phyloP scores from a whole-genome alignment of 2,888 invertebrate species.

The Perithous albicinctus region DNA sequence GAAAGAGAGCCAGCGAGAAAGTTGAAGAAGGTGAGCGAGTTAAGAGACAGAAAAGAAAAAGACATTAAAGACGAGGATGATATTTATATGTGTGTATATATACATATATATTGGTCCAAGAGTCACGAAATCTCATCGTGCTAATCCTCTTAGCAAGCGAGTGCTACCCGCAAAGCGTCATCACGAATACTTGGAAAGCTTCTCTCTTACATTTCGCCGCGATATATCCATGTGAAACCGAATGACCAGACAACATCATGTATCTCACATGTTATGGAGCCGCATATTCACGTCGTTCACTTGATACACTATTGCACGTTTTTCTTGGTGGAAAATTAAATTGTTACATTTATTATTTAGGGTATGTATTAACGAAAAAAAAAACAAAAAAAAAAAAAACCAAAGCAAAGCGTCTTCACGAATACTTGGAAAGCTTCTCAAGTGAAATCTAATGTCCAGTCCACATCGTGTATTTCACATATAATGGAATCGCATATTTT shows the following conservation, averaged over 20 bases:
- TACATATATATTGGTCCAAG: conserved; percentile 27
- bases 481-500: conserved; percentile 39
- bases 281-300: too few species aligned
- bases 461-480: conserved; percentile 19
- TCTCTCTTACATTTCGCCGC: neutral
- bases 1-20: conserved; percentile 60
- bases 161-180: conserved; percentile 42
- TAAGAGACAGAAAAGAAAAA: conserved; percentile 46
- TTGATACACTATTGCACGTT: too few species aligned
- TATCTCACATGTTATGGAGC: conserved; percentile 28
- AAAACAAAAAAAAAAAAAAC: too few species aligned
- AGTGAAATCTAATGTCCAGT: conserved; percentile 5
- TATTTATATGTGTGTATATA: neutral
- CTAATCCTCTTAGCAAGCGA: conserved; percentile 66
- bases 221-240: conserved; percentile 12
- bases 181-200: conserved; percentile 36
- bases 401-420: conserved; percentile 23
- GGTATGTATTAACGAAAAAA: too few species aligned
- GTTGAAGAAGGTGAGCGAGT: conserved; percentile 62
- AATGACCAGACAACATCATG: conserved; percentile 22
- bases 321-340: too few species aligned
- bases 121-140: conserved; percentile 61
- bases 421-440: conserved; percentile 36
- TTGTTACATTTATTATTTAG: too few species aligned
- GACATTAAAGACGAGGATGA: conserved; percentile 40